Base-by-base conservation (phyloP, 2,888 invertebrate species). In the Aleiodes alternator region DNA sequence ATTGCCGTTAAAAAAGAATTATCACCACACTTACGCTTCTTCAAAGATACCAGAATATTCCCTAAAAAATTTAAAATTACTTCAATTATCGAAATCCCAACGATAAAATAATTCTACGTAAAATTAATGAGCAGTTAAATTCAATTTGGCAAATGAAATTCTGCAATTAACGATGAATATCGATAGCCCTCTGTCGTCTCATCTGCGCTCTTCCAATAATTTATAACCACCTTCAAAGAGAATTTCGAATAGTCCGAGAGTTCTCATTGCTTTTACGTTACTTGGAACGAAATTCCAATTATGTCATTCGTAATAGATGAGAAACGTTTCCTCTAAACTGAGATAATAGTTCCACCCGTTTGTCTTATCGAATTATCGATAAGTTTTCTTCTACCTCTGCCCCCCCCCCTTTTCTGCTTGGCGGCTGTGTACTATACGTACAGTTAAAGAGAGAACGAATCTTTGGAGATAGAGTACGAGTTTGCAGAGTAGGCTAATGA, bases 261-360 rank as follows among this genome's bases (percentile, higher is more conserved):
- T 29, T 31, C 12, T 12, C 29, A 23, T 11, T 8, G 29, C 29
- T 29, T 31, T 38, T 38, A 8, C 61, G 1, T 43, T 43, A 43
- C 43, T 43, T 43, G 43, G 43, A 43, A 38, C 43, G 14, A 48
- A 64, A 64, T 64, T 64, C 64, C 64, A 64, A 64, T 64, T 64
- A 64, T 64, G 48, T 64, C 64, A 64, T 43, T 64, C 48, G 64
- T 16, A 64, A 43, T 43, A 48, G 64, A 43, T 43, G 48, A 48
- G 48, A 64, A 48, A 48, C 64, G 64, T 64, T 64, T 64, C 48
- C 23, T 16, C 43, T 11, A 43, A 43, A 43, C 43, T 34, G 16
- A 64, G 64, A 64, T 64, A 64, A 64, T 64, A 64, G 43, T 64
- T 64, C 64, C 43, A 43, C 48, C 64, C n/a, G 64, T 64, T 64